Evolutionary conservation across 2,888 invertebrate genomes (phyloP).

Genomic region (Yponomeuta sedellus): DNA sequence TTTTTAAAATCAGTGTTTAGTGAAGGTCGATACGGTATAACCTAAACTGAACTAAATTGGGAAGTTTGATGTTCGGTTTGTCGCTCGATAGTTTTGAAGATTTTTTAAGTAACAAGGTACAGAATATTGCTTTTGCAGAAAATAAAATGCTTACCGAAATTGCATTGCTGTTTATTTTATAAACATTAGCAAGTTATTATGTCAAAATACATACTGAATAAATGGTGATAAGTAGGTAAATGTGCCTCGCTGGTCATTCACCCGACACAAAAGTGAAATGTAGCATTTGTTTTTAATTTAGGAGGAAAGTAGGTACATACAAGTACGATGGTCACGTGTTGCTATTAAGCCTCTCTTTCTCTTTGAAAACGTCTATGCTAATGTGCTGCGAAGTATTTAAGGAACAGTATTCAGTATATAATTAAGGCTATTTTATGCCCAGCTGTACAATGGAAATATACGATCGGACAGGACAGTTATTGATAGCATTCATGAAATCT

Average conservation of each 20-base stretch:
- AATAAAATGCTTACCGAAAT: neutral
- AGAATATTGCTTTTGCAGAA: neutral
- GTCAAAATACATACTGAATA: slow-evolving; percentile 42
- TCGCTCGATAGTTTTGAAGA: neutral
- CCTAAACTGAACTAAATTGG: neutral
- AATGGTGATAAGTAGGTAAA: slow-evolving; percentile 48
- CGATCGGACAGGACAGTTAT: too few species aligned
- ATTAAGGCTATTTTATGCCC: too few species aligned
- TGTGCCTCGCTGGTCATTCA: slow-evolving; percentile 50
- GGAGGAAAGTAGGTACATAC: too few species aligned
- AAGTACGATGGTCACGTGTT: too few species aligned
- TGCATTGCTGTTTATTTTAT: neutral
- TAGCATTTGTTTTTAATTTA: slow-evolving; percentile 13
- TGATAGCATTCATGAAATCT: too few species aligned
- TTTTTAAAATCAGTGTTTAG: too few species aligned
- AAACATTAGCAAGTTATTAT: slow-evolving; percentile 25
- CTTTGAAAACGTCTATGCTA: too few species aligned
- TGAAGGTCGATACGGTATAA: too few species aligned
- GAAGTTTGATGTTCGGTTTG: neutral
- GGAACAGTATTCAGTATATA: too few species aligned
- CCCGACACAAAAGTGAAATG: slow-evolving; percentile 24
- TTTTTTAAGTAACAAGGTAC: neutral
- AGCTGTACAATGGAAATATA: too few species aligned
- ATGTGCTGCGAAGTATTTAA: neutral
- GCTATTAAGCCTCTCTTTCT: too few species aligned